phyloP scores from a whole-genome alignment of 2,888 invertebrate genomes.

The Herminia tarsipennalis region DNA sequence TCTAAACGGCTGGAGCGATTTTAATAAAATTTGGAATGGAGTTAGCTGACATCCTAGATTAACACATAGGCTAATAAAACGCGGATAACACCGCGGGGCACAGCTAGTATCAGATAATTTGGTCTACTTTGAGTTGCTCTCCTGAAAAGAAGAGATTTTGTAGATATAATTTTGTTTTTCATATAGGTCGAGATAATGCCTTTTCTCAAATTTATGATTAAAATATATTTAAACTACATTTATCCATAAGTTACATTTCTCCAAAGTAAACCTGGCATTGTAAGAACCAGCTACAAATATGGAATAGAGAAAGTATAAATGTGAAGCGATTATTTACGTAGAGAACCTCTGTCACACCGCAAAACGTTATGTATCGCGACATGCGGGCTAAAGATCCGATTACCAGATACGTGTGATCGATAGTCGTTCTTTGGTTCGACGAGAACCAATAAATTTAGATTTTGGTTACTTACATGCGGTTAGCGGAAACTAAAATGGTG shows the following conservation, averaged over 20 bases:
- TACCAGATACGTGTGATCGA: slow-evolving; percentile 53
- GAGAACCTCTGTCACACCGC: slow-evolving; percentile 37
- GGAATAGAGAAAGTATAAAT: slow-evolving; percentile 23
- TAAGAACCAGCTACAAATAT: slow-evolving; percentile 3
- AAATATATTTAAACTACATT: too few relatives aligned
- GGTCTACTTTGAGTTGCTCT: too few relatives aligned
- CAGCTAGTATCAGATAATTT: too few relatives aligned
- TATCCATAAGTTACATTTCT: not conserved
- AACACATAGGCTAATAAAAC: too few relatives aligned
- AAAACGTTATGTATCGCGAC: slow-evolving; percentile 46
- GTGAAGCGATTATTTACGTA: slow-evolving; percentile 36
- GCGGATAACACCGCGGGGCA: too few relatives aligned
- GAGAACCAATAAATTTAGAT: slow-evolving; percentile 45
- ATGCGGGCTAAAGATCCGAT: slow-evolving; percentile 55
- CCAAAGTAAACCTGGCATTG: slow-evolving; percentile 1
- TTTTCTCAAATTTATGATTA: too few relatives aligned
- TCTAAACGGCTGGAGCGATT: too few relatives aligned
- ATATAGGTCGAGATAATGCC: too few relatives aligned
- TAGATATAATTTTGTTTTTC: too few relatives aligned
- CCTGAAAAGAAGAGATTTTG: too few relatives aligned
- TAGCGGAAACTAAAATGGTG: not conserved
- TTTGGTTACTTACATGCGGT: slow-evolving; percentile 23
- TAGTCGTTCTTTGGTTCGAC: slow-evolving; percentile 37
- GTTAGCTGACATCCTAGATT: too few relatives aligned
- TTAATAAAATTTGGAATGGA: too few relatives aligned